Percentiles rank a stretch among this genome's conserved stretches.
phyloP scores from a whole-genome alignment of 2,797 vertebrate species.

The Hydrocynus forskahlii region DNA sequence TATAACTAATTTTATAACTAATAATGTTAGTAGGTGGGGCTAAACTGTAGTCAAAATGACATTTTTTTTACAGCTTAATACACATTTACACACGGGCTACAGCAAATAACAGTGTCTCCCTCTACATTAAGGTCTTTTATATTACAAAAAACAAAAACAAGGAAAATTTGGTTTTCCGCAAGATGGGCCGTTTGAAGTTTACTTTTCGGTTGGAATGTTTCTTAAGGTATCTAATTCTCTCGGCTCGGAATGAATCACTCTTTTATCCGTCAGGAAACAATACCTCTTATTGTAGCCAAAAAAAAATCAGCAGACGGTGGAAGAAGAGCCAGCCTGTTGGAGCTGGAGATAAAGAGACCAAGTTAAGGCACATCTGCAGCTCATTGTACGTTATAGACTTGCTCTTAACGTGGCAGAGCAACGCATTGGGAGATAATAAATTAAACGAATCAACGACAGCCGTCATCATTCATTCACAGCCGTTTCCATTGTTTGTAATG shows the following conservation, averaged over 20 bases:
- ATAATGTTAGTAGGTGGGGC: too few relatives aligned
- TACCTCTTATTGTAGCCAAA: conserved; percentile 56
- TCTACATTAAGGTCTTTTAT: too few relatives aligned
- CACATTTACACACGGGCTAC: too few relatives aligned
- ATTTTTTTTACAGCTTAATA: too few relatives aligned
- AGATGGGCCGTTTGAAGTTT: too few relatives aligned
- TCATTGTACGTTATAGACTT: conserved; percentile 56
- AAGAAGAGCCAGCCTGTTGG: conserved; percentile 58
- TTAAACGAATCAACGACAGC: conserved; percentile 57
- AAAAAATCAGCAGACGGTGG: conserved; percentile 48
- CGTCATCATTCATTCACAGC: background rate
- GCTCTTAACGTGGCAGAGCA: conserved; percentile 58
- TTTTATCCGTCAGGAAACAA: conserved; percentile 58
- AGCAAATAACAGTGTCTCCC: too few relatives aligned
- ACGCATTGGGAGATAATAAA: conserved; percentile 54
- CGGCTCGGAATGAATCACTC: conserved; percentile 28
- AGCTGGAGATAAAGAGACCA: conserved; percentile 69
- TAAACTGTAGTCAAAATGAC: too few relatives aligned
- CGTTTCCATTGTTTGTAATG: background rate
- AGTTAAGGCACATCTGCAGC: conserved; percentile 64
- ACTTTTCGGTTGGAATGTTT: too few relatives aligned
- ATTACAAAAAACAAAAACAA: too few relatives aligned
- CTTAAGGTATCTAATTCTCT: background rate
- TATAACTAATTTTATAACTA: too few relatives aligned
- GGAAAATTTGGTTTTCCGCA: too few relatives aligned